phyloP scores from a whole-genome alignment of 1,140 invertebrate genomes.

The Drosophila jambulina region DNA sequence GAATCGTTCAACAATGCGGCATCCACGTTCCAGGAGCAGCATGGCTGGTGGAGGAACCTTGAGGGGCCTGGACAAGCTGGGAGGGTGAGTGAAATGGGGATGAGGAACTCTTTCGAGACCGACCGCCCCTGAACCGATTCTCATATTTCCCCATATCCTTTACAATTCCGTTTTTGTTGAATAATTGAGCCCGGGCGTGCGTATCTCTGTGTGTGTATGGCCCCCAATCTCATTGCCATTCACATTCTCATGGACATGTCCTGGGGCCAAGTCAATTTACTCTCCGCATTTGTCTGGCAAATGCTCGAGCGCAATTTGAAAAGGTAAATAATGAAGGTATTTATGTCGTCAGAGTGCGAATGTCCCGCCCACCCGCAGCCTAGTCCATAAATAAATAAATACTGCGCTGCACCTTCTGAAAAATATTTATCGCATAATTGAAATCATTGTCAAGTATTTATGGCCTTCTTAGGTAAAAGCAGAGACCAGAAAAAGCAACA shows the following conservation, averaged over 20 bases:
- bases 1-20: constrained; percentile 86
- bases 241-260: constrained; percentile 35
- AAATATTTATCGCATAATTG: constrained; percentile 77
- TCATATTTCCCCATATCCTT: constrained; percentile 63
- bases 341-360: constrained; percentile 47
- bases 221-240: constrained; percentile 15
- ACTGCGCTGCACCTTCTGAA: constrained; percentile 30
- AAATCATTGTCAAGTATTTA: constrained; percentile 70
- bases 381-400: constrained; percentile 62
- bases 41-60: constrained; percentile 40
- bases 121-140: constrained; percentile 71
- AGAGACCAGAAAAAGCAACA: constrained; percentile 30
- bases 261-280: constrained; percentile 67
- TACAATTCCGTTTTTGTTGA: constrained; percentile 63
- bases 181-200: constrained; percentile 61
- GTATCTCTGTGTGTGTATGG: constrained; percentile 13
- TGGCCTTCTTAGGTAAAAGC: constrained; percentile 28
- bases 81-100: constrained; percentile 60
- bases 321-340: constrained; percentile 78
- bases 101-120: constrained; percentile 13
- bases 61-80: constrained; percentile 60
- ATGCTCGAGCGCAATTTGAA: constrained; percentile 61
- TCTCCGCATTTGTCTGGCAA: constrained; percentile 42
- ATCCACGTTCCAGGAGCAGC: constrained; percentile 30
- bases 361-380: constrained; percentile 8